Evolutionary conservation across 2,888 invertebrate genomes (phyloP).

Genomic region (Rhyacophila evoluta): DNA sequence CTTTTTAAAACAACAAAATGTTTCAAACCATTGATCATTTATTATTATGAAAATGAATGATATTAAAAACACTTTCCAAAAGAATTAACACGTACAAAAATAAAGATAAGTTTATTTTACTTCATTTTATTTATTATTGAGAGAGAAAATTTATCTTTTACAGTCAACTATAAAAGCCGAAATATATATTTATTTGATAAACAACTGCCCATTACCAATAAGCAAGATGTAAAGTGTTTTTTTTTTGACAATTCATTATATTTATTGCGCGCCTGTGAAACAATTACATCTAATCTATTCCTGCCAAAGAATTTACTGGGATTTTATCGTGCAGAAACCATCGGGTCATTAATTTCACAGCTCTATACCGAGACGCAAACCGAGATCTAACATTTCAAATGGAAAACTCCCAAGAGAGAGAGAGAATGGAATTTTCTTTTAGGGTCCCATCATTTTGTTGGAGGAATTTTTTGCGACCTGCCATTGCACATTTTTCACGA

Average conservation of each 20-base stretch:
- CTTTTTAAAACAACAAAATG: too few species aligned
- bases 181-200: neutral
- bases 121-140: too few species aligned
- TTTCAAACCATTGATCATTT: too few species aligned
- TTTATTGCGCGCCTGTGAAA: constrained; percentile 50
- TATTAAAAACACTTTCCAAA: too few species aligned
- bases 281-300: constrained; percentile 55
- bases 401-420: constrained; percentile 15
- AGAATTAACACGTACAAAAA: too few species aligned
- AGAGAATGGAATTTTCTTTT: neutral
- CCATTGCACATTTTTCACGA: neutral
- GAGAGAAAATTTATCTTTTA: neutral
- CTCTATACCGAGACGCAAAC: constrained; percentile 40
- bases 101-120: too few species aligned
- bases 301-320: constrained; percentile 52
- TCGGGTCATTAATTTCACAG: constrained; percentile 54
- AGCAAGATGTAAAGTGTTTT: constrained; percentile 37
- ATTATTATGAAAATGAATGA: too few species aligned
- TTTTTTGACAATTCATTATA: constrained; percentile 44
- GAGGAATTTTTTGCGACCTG: constrained; percentile 18
- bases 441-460: neutral
- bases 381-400: constrained; percentile 2
- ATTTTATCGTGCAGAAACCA: constrained; percentile 55
- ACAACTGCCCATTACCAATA: constrained; percentile 28
- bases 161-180: neutral